Percentiles rank a stretch among this genome's conserved stretches.
phyloP scores from a whole-genome alignment of 2,797 vertebrate species.

The Mus spretus region DNA sequence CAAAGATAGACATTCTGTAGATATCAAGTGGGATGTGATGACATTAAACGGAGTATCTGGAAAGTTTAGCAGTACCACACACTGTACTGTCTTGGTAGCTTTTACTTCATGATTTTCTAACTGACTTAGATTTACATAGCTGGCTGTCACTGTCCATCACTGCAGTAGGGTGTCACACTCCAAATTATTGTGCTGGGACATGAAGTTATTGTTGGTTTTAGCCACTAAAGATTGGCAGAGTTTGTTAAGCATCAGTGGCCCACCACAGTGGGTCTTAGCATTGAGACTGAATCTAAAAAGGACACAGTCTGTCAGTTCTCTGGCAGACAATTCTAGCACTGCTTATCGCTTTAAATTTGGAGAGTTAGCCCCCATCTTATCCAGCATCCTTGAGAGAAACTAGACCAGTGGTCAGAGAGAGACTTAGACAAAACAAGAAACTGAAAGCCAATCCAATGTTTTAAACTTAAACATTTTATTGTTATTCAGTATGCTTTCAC shows the following conservation, averaged over 20 bases:
- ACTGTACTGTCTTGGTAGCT: neutral
- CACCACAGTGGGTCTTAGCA: neutral
- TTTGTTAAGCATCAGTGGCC: neutral
- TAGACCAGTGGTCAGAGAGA: neutral
- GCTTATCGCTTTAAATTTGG: neutral
- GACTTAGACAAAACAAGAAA: neutral
- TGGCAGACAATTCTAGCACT: neutral
- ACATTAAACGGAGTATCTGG: neutral
- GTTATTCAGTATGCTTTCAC: constrained; percentile 2
- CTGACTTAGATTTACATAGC: neutral
- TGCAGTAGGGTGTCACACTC: neutral
- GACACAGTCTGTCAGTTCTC: neutral
- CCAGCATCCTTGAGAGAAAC: neutral
- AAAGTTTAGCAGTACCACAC: neutral
- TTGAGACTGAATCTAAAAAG: neutral
- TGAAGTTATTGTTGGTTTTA: neutral
- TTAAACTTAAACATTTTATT: neutral
- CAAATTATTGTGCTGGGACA: neutral
- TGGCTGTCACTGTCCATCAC: neutral
- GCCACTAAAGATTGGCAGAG: neutral
- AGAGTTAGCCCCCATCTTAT: neutral
- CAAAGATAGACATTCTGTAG: neutral
- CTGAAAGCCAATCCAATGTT: neutral
- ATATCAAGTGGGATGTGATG: neutral
- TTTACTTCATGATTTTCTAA: neutral